A percentile compares a stretch with the other conserved stretches of the same genome.
Evolutionary conservation across 2,888 invertebrate genomes (phyloP).

Genomic region (Oligia fasciuncula): DNA sequence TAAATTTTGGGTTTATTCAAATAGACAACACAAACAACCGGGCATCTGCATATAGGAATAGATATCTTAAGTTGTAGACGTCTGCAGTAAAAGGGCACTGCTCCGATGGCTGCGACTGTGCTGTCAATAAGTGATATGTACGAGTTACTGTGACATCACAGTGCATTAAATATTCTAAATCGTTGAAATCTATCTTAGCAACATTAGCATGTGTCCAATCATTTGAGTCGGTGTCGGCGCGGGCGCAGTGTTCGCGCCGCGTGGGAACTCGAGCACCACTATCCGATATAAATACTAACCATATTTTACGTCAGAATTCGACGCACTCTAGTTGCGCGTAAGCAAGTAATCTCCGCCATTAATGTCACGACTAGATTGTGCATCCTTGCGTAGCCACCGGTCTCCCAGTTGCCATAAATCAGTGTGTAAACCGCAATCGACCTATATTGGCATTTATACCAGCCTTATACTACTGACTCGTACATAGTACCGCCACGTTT

Average conservation of each 20-base stretch:
- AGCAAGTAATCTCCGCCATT: slow-evolving; percentile 78
- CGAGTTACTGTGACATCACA: slow-evolving; percentile 39
- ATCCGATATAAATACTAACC: slow-evolving; percentile 72
- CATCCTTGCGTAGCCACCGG: slow-evolving; percentile 80
- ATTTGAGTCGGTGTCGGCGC: slow-evolving; percentile 46
- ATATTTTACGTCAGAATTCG: slow-evolving; percentile 85
- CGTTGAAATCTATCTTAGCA: slow-evolving; percentile 55
- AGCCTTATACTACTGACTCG: slow-evolving; percentile 52
- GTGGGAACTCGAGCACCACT: slow-evolving; percentile 83
- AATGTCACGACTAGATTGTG: slow-evolving; percentile 85
- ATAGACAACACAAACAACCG: slow-evolving; percentile 3
- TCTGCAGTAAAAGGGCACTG: slow-evolving; percentile 27
- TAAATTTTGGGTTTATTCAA: slow-evolving; percentile 7
- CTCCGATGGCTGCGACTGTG: neutral
- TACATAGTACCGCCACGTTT: slow-evolving; percentile 57
- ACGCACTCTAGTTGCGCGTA: slow-evolving; percentile 79
- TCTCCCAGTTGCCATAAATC: slow-evolving; percentile 73
- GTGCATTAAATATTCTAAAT: slow-evolving; percentile 52
- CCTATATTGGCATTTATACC: slow-evolving; percentile 72
- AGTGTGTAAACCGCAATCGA: slow-evolving; percentile 71
- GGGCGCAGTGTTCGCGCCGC: slow-evolving; percentile 65
- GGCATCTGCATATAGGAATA: slow-evolving; percentile 18
- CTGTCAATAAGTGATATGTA: slow-evolving; percentile 39
- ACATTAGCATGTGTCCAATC: slow-evolving; percentile 63
- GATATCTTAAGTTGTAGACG: slow-evolving; percentile 2